phyloP scores from a whole-genome alignment of 2,113 vertebrate species.

The Anser cygnoides region DNA sequence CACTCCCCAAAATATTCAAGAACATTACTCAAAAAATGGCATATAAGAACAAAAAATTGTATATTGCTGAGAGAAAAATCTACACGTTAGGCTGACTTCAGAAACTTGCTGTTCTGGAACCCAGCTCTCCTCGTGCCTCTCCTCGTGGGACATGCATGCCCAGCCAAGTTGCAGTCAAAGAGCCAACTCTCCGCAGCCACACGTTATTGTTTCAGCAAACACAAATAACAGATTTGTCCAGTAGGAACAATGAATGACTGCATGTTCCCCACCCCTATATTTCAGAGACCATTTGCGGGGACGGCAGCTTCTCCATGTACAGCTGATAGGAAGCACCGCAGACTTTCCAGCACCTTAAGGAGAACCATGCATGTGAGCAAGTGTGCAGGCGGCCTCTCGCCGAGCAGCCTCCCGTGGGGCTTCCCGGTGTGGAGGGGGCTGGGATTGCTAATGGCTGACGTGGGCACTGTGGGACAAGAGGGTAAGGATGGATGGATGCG shows the following conservation, averaged over 20 bases:
- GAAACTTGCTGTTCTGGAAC: background rate
- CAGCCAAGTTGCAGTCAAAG: background rate
- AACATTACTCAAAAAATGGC: background rate
- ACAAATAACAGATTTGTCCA: background rate
- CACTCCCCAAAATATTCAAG: background rate
- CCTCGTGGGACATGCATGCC: background rate
- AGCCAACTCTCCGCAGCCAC: background rate
- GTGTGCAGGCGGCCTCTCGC: rapidly evolving
- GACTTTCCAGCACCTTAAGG: background rate
- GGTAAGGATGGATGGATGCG: rapidly evolving
- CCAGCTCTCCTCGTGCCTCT: background rate
- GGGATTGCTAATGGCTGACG: background rate
- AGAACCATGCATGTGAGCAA: background rate
- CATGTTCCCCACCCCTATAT: background rate
- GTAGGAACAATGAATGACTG: background rate
- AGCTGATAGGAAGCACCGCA: background rate
- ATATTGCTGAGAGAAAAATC: background rate
- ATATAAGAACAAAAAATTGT: background rate
- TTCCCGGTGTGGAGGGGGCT: background rate
- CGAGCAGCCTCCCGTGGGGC: rapidly evolving
- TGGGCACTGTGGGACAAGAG: background rate
- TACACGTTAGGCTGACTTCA: background rate
- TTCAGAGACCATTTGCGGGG: background rate
- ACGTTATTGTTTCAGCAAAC: background rate
- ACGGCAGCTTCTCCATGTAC: background rate